A percentile compares a stretch with the other conserved stretches of the same genome.
phyloP scores from a whole-genome alignment of 2,113 vertebrate species.

The Chitala chitala region DNA sequence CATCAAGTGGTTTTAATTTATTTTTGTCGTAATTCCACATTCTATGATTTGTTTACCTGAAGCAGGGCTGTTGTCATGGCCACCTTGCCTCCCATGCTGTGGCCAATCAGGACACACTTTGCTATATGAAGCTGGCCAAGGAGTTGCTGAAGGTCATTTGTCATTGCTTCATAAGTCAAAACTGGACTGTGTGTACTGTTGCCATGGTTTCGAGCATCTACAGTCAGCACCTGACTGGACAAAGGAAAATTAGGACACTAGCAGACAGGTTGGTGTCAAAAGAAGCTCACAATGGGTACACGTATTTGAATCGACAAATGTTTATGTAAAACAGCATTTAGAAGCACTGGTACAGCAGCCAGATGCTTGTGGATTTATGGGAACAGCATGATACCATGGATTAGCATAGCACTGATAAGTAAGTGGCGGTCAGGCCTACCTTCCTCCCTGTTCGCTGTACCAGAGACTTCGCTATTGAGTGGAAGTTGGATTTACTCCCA shows the following conservation, averaged over 20 bases:
- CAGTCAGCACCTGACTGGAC: constrained; percentile 81
- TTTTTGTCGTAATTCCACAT: too few relatives aligned
- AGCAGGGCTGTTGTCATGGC: constrained; percentile 82
- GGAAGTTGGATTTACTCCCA: constrained; percentile 83
- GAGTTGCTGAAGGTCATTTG: constrained; percentile 73
- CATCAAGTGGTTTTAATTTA: too few relatives aligned
- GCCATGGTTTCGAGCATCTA: constrained; percentile 92
- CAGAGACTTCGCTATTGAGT: constrained; percentile 74
- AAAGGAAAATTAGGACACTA: constrained; percentile 54
- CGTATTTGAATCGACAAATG: background rate
- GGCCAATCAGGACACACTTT: constrained; percentile 81
- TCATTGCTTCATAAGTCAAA: constrained; percentile 83
- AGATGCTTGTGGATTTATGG: background rate
- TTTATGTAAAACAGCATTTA: background rate
- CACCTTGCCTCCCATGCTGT: constrained; percentile 97
- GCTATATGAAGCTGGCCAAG: constrained; percentile 68
- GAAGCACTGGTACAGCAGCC: background rate
- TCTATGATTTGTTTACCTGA: constrained; percentile 57
- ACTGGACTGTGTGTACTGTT: constrained; percentile 73
- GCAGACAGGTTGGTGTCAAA: constrained; percentile 32
- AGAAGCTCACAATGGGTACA: background rate
- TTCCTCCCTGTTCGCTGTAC: constrained; percentile 75
- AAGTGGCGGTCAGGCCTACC: constrained; percentile 57
- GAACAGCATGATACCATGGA: too few relatives aligned
- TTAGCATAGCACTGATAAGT: too few relatives aligned